Conservation (phyloP, 2,797 vertebrate species). For the Spheniscus humboldti region DNA sequence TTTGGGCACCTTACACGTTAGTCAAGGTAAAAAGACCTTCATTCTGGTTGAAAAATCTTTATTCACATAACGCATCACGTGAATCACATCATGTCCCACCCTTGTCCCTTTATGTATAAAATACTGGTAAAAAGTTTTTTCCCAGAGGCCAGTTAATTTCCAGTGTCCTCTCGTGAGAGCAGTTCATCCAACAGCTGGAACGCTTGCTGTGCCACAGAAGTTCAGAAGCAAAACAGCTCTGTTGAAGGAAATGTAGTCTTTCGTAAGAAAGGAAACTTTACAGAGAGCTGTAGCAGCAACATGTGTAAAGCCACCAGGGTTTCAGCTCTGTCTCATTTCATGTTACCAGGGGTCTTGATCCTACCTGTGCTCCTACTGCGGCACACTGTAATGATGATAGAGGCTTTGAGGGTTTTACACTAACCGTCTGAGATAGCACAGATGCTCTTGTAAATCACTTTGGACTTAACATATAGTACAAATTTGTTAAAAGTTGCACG, state of each 20-base stretch:
- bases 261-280: neutral
- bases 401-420: neutral
- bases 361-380: neutral
- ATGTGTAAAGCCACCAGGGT: neutral
- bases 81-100: neutral
- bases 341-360: neutral
- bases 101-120: neutral
- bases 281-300: neutral
- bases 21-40: neutral
- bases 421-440: neutral
- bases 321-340: neutral
- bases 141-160: neutral
- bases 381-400: neutral
- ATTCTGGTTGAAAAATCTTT: neutral
- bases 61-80: neutral
- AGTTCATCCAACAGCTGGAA: neutral
- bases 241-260: neutral
- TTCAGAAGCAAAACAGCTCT: neutral
- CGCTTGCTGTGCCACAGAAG: neutral
- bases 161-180: neutral
- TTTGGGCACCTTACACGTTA: too few relatives aligned
- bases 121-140: neutral
- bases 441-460: neutral
- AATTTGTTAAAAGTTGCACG: fast-evolving
- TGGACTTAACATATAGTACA: neutral